A percentile compares a stretch with the other conserved stretches of the same genome.
phyloP scores from a whole-genome alignment of 2,797 vertebrate species.

The Margarornis squamiger region DNA sequence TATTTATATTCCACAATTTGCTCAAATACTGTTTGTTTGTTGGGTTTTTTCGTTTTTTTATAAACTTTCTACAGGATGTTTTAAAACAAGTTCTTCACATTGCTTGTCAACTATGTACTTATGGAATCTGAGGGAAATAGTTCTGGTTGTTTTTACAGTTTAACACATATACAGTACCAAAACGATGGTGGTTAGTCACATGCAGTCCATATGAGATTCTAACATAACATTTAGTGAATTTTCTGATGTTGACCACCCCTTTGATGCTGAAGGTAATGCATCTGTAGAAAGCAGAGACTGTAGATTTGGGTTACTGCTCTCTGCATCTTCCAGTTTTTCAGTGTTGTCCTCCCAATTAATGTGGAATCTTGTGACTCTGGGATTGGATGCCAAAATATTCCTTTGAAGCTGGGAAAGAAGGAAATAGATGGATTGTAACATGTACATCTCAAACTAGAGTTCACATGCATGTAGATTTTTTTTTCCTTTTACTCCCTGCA shows the following conservation, averaged over 20 bases:
- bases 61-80: conserved; percentile 81
- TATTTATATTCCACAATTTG: conserved; percentile 83
- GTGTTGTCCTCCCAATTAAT: conserved; percentile 86
- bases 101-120: conserved; percentile 75
- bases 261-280: conserved; percentile 81
- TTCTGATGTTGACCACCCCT: conserved; percentile 83
- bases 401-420: conserved; percentile 79
- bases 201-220: conserved; percentile 86
- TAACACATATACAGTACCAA: conserved; percentile 71
- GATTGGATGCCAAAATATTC: conserved; percentile 86
- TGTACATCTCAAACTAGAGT: not conserved
- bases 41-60: conserved; percentile 54
- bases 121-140: conserved; percentile 74
- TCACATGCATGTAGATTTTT: not conserved
- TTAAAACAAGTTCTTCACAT: conserved; percentile 79
- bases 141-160: conserved; percentile 77
- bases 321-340: conserved; percentile 83
- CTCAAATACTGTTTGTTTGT: conserved; percentile 79
- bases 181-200: conserved; percentile 76
- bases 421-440: not conserved
- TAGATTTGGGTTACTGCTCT: conserved; percentile 82
- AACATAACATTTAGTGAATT: conserved; percentile 84
- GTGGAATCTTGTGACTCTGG: conserved; percentile 84
- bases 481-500: not conserved
- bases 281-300: conserved; percentile 83